Evolutionary conservation across 2,888 invertebrate species (phyloP).

Genomic region (Catonia carolina): DNA sequence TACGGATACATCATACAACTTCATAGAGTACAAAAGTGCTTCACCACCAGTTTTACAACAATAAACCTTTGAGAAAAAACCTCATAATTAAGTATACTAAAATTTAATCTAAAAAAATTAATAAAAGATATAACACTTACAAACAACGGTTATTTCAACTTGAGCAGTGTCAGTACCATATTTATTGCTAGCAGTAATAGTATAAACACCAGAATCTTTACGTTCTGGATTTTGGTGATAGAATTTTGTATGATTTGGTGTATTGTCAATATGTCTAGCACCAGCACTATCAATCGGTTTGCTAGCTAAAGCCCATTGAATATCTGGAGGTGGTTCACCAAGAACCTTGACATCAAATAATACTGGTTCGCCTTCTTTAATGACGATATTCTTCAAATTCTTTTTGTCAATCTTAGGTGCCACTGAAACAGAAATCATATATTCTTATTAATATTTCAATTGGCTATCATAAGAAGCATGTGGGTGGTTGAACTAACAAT

Average conservation of each 20-base stretch:
- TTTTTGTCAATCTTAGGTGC: slow-evolving; percentile 94
- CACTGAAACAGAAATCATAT: slow-evolving; percentile 54
- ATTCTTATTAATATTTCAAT: slow-evolving; percentile 22
- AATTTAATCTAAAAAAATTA: neutral
- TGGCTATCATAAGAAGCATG: neutral
- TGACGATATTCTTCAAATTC: slow-evolving; percentile 75
- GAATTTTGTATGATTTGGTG: slow-evolving; percentile 82
- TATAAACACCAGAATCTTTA: slow-evolving; percentile 83
- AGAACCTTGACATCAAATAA: slow-evolving; percentile 80
- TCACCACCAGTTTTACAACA: too few relatives aligned
- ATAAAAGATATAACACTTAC: slow-evolving; percentile 55
- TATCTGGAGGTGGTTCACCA: slow-evolving; percentile 88
- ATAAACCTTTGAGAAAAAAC: too few relatives aligned
- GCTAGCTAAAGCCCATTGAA: slow-evolving; percentile 78
- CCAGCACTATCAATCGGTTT: slow-evolving; percentile 63
- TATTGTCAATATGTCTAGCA: slow-evolving; percentile 61
- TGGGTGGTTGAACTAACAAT: neutral
- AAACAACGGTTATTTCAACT: slow-evolving; percentile 80
- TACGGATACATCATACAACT: too few relatives aligned
- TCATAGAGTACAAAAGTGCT: too few relatives aligned
- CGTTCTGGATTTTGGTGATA: slow-evolving; percentile 78
- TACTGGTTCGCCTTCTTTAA: slow-evolving; percentile 88
- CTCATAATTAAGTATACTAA: too few relatives aligned
- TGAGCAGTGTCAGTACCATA: slow-evolving; percentile 87
- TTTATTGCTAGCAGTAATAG: slow-evolving; percentile 78